Evolutionary conservation across 2,797 vertebrate genomes (phyloP).

Genomic region (Brachyalestes nurse): DNA sequence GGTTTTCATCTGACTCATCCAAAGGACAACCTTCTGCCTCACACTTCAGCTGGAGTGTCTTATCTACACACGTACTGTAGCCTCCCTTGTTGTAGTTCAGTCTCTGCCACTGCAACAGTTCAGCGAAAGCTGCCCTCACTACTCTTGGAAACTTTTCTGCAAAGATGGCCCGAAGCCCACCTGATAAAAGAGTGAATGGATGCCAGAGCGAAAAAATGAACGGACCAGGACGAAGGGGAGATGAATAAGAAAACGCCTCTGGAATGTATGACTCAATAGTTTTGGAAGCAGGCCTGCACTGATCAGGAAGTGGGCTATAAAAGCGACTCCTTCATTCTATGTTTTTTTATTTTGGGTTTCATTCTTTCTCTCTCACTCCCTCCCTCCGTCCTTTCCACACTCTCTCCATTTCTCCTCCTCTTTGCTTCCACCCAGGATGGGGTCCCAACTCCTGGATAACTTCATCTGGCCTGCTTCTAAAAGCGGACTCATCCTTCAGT

Average conservation of each 20-base stretch:
- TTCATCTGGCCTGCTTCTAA: slow-evolving; percentile 35
- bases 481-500: slow-evolving; percentile 18
- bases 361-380: slow-evolving; percentile 36
- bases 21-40: not conserved
- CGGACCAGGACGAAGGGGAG: slow-evolving; percentile 6
- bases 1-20: not conserved
- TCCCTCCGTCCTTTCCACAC: slow-evolving; percentile 59
- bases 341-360: slow-evolving; percentile 30
- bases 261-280: slow-evolving; percentile 73
- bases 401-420: slow-evolving; percentile 4
- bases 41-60: not conserved
- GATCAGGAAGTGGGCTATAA: slow-evolving; percentile 69
- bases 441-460: slow-evolving; percentile 28
- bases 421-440: not conserved
- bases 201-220: slow-evolving; percentile 47
- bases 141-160: slow-evolving; percentile 1
- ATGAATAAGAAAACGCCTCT: slow-evolving; percentile 37
- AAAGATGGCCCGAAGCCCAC: slow-evolving; percentile 10
- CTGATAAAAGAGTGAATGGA: slow-evolving; percentile 57
- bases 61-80: not conserved
- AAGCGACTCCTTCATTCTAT: slow-evolving; percentile 12
- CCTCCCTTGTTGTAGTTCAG: slow-evolving; percentile 1
- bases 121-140: not conserved
- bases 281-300: slow-evolving; percentile 68
- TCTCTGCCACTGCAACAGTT: not conserved